phyloP scores from a whole-genome alignment of 2,113 vertebrate genomes.

The Ifrita kowaldi region DNA sequence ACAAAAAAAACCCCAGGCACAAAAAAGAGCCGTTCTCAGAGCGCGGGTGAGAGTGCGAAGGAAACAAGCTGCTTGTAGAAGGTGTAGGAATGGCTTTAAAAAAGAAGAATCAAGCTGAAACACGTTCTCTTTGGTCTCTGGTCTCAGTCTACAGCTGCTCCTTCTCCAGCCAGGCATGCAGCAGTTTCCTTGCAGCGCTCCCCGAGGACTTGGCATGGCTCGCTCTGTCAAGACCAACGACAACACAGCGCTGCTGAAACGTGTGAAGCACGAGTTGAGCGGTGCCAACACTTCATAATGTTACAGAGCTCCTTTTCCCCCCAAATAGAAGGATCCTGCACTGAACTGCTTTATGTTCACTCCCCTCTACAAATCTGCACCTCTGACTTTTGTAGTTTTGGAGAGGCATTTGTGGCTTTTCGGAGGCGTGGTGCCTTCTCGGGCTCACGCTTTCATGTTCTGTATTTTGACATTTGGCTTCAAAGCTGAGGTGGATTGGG shows the following conservation, averaged over 20 bases:
- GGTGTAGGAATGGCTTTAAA: not conserved
- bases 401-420: not conserved
- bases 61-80: not conserved
- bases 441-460: not conserved
- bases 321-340: not conserved
- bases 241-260: not conserved
- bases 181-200: not conserved
- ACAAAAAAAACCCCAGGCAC: not conserved
- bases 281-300: not conserved
- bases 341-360: not conserved
- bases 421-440: rapidly evolving
- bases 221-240: not conserved
- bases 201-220: not conserved
- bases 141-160: not conserved
- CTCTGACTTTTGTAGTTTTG: not conserved
- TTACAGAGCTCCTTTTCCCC: not conserved
- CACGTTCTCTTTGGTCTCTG: not conserved
- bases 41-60: not conserved
- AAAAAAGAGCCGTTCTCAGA: rapidly evolving
- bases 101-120: not conserved
- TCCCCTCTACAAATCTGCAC: not conserved
- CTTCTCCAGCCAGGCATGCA: not conserved
- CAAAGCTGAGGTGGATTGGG: not conserved
- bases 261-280: not conserved
- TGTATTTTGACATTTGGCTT: not conserved